These are phyloP conservation scores for Tokudaia muenninki DNA, from an alignment of 2,797 vertebrate genomes.

Conservation along the genomic window DNA sequence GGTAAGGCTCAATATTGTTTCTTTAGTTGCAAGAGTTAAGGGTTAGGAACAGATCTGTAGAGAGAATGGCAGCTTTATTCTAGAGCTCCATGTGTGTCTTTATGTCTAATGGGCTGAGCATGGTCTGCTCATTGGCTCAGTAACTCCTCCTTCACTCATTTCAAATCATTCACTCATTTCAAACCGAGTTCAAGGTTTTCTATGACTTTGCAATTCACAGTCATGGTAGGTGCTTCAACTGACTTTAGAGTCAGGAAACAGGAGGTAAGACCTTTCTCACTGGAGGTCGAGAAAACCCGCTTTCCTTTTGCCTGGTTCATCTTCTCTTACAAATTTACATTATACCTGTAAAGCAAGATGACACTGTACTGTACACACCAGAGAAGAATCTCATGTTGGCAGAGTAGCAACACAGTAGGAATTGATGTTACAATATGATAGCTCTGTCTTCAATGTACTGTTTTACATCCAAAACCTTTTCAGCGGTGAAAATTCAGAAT, in stretches of 20 bases:
- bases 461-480: slow-evolving; percentile 6
- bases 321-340: slow-evolving; percentile 26
- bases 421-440: neutral
- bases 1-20: neutral
- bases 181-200: neutral
- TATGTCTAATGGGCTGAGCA: neutral
- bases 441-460: neutral
- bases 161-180: neutral
- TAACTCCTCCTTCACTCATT: neutral
- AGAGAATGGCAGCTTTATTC: neutral
- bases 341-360: neutral
- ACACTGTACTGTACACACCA: neutral
- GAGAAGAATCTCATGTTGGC: neutral
- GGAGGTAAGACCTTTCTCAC: neutral
- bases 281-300: neutral
- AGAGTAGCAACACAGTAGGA: neutral
- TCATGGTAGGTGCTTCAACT: no score
- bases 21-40: neutral
- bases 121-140: neutral
- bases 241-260: neutral
- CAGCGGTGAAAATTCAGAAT: slow-evolving; percentile 22
- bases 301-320: neutral
- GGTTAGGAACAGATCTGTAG: neutral
- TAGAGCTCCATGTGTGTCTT: neutral
- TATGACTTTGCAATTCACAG: neutral